Conservation (phyloP, 2,888 invertebrate species). For the Tiliacea citrago region DNA sequence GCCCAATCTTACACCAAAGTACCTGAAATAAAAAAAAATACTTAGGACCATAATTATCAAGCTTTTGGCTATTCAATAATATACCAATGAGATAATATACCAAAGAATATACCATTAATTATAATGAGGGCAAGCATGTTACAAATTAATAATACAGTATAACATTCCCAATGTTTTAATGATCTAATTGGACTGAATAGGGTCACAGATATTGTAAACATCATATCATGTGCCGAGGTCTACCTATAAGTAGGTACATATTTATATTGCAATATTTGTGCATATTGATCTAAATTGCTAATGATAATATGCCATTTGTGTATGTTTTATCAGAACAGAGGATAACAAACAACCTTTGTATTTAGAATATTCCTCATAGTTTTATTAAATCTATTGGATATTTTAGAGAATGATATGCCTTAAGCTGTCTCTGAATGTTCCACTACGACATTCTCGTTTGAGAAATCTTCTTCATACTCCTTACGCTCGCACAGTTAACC, state of each 20-base stretch:
- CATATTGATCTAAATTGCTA: slow-evolving; percentile 44
- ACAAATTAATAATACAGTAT: slow-evolving; percentile 5
- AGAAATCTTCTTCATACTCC: too few species aligned
- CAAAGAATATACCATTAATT: too few species aligned
- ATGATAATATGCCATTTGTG: slow-evolving; percentile 44
- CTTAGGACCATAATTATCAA: neutral
- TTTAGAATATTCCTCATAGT: neutral
- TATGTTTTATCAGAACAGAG: slow-evolving; percentile 20
- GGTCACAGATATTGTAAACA: slow-evolving; percentile 68
- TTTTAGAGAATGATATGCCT: neutral
- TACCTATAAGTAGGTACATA: slow-evolving; percentile 32
- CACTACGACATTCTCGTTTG: too few species aligned
- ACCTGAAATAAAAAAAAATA: slow-evolving; percentile 88
- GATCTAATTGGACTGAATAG: slow-evolving; percentile 49
- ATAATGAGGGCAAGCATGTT: slow-evolving; percentile 4
- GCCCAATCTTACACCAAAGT: slow-evolving; percentile 98
- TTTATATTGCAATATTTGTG: slow-evolving; percentile 35
- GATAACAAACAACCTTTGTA: slow-evolving; percentile 5
- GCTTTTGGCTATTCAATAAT: neutral
- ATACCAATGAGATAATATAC: neutral
- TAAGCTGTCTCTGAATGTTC: too few species aligned
- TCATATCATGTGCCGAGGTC: slow-evolving; percentile 54
- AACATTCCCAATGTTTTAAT: slow-evolving; percentile 36
- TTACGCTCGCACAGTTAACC: too few species aligned
- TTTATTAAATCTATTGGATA: neutral